Base-by-base conservation (phyloP, 2,797 vertebrate species). In the Australoheros facetus region DNA sequence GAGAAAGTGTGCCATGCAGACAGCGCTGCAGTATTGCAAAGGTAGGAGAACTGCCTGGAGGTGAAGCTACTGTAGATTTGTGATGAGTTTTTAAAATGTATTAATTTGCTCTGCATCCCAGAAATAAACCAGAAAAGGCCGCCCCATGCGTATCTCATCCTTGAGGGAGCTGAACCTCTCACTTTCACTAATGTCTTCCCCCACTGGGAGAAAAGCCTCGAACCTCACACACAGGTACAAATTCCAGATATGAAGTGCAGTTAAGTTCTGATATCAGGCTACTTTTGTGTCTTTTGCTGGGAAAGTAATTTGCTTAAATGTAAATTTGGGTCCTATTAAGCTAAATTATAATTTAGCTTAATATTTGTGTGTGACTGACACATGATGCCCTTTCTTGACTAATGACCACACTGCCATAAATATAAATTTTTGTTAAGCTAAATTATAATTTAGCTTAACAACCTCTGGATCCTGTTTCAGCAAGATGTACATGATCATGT, bases 151-250 rank as follows among this genome's bases (percentile, higher is more conserved):
- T 97, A 96, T 88, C 91, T 96, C 73, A 92, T 96, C 79, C 79
- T 86, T 1, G 94, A 95, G 76, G 95, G 95, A 4, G 82, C 81
- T 0, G 96, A 96, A 73, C 96, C 96, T 76, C 88, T 96, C 45
- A 96, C 96, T 80, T 97, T 97, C 90, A 96, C 96, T 54, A 97
- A 97, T 45, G 85, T 96, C 76, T 97, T 96, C 86, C 95, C 96
- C 2, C 84, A 78, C 75, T 97, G 96, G 96, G 95, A 96, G 89
- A 93, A 64, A 83, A 92, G 77, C 73, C 78, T 76, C 16, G 84
- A 73, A 73, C 70, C 84, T 51, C 73, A 80, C 78, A 57, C 84
- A 70, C 92, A 93, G 95, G 96, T 96, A 86, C 53, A 1, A 30
- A 30, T 45, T 30, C 28, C 28, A 30, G 4, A 30, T 45, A 13